A percentile compares a stretch with the other conserved stretches of the same genome.
Evolutionary conservation across 2,797 vertebrate species (phyloP).

Genomic region (Picus viridis): DNA sequence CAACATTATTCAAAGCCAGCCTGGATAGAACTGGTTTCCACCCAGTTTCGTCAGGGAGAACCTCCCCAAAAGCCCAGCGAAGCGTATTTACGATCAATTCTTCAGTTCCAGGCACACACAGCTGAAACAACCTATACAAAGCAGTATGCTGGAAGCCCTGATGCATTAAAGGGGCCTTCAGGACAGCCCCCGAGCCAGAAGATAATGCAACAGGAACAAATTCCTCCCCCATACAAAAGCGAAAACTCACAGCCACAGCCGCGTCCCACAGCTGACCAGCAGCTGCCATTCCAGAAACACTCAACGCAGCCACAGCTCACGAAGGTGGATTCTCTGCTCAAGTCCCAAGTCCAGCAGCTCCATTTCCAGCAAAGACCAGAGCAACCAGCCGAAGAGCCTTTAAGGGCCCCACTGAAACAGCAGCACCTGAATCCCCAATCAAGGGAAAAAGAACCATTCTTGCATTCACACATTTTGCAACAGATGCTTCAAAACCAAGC

Average conservation of each 20-base stretch:
- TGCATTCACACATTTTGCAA: conserved; percentile 80
- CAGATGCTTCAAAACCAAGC: conserved; percentile 79
- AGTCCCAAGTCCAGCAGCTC: conserved; percentile 74
- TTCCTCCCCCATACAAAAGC: conserved; percentile 68
- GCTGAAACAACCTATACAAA: conserved; percentile 78
- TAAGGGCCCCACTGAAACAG: conserved; percentile 76
- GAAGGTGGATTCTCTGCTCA: conserved; percentile 62
- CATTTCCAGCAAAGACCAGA: conserved; percentile 72
- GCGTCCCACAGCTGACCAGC: conserved; percentile 82
- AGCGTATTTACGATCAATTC: conserved; percentile 61
- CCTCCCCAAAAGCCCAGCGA: conserved; percentile 80
- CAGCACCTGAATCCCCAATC: conserved; percentile 84
- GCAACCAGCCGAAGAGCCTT: conserved; percentile 73
- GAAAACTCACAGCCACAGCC: conserved; percentile 72
- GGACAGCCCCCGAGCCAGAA: conserved; percentile 79
- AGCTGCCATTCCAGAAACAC: conserved; percentile 79
- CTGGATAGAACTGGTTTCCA: conserved; percentile 86
- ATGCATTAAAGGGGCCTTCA: conserved; percentile 74
- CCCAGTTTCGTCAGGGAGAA: conserved; percentile 73
- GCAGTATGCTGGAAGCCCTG: conserved; percentile 80
- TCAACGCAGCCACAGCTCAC: conserved; percentile 56
- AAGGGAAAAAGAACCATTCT: conserved; percentile 81
- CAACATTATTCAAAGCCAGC: conserved; percentile 75
- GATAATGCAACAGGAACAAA: conserved; percentile 76
- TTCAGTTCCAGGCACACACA: conserved; percentile 78